phyloP scores from a whole-genome alignment of 2,797 vertebrate genomes.

The Danio tinwini region DNA sequence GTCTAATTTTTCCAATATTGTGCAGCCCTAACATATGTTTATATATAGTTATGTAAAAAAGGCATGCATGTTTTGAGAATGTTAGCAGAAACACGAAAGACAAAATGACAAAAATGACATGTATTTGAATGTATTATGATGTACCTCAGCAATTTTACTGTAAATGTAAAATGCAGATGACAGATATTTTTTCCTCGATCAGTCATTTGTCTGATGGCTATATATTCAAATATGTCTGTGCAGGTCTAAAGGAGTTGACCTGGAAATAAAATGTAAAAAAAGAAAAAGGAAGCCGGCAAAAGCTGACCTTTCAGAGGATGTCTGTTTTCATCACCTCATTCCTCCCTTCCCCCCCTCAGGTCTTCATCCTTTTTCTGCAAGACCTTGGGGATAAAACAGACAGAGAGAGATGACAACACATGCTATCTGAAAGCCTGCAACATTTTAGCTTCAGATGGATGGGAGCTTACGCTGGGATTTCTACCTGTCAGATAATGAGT shows the following conservation, averaged over 20 bases:
- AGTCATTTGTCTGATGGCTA: conserved; percentile 27
- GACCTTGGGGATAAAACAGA: conserved; percentile 33
- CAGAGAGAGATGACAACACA: conserved; percentile 17
- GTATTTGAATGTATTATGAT: conserved; percentile 1
- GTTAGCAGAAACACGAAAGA: too few relatives aligned
- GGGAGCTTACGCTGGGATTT: conserved; percentile 12
- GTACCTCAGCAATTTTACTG: neutral
- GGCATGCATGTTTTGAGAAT: too few relatives aligned
- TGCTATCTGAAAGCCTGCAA: conserved; percentile 8
- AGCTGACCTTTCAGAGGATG: conserved; percentile 57
- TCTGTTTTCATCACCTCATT: conserved; percentile 55
- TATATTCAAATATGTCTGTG: conserved; percentile 22
- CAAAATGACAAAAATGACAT: neutral
- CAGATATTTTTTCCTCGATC: conserved; percentile 9
- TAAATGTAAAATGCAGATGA: conserved; percentile 6
- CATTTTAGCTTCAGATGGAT: conserved; percentile 12
- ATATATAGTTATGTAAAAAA: too few relatives aligned
- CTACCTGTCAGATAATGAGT: conserved; percentile 32
- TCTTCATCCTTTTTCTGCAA: conserved; percentile 21
- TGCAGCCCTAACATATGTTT: too few relatives aligned
- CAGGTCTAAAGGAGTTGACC: conserved; percentile 36
- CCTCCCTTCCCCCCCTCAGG: neutral
- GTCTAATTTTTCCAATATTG: too few relatives aligned
- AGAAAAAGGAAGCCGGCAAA: conserved; percentile 27
- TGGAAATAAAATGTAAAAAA: conserved; percentile 23